phyloP scores from a whole-genome alignment of 2,797 vertebrate species.

The Momotus momota region DNA sequence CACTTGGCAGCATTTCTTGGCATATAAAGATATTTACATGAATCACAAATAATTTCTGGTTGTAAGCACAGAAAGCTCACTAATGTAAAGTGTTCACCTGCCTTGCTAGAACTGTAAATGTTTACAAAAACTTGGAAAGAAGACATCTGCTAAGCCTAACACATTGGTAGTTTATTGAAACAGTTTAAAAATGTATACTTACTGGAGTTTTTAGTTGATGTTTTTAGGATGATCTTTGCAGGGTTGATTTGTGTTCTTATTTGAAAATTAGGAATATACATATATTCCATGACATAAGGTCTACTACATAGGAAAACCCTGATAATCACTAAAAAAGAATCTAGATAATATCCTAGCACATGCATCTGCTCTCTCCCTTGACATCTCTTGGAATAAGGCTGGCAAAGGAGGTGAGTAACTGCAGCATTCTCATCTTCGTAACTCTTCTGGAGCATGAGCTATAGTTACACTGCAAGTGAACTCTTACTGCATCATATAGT shows the following conservation, averaged over 20 bases:
- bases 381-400: not conserved
- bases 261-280: not conserved
- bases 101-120: not conserved
- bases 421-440: not conserved
- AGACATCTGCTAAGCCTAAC: slow-evolving; percentile 19
- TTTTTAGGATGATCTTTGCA: not conserved
- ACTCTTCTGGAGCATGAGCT: slow-evolving; percentile 7
- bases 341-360: not conserved
- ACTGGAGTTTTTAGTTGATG: not conserved
- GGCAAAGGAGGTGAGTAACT: not conserved
- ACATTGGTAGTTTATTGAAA: not conserved
- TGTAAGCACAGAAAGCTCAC: not conserved
- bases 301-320: not conserved
- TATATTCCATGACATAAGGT: not conserved
- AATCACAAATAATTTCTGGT: not conserved
- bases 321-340: not conserved
- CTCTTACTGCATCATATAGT: slow-evolving; percentile 27
- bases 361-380: not conserved
- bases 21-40: not conserved
- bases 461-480: slow-evolving; percentile 41
- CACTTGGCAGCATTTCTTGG: slow-evolving; percentile 14
- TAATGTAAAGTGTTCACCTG: not conserved
- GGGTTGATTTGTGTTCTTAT: not conserved
- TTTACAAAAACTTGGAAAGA: slow-evolving; percentile 31
- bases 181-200: not conserved